These are phyloP conservation scores for Etheostoma perlongum DNA, from an alignment of 2,797 vertebrate genomes.

Conservation along the genomic window DNA sequence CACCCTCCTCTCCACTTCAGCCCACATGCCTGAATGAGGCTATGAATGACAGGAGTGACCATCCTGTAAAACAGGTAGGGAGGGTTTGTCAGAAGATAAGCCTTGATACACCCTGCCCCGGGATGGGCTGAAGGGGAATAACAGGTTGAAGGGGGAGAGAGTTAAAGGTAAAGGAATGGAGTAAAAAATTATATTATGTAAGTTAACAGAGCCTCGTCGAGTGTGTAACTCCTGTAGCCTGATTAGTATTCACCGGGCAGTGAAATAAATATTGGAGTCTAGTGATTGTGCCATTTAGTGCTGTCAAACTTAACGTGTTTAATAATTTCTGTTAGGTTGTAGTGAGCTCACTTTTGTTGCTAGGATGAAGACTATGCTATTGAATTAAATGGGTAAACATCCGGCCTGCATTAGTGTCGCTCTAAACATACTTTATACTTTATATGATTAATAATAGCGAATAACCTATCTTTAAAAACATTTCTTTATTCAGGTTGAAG, in stretches of 20 bases:
- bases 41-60: conserved; percentile 68
- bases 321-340: too few relatives aligned
- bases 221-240: not conserved
- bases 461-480: too few relatives aligned
- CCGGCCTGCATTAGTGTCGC: too few relatives aligned
- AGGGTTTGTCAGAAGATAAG: conserved; percentile 78
- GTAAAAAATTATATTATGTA: conserved; percentile 28
- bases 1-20: conserved; percentile 22
- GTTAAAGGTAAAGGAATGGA: not conserved
- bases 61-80: conserved; percentile 84
- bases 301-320: too few relatives aligned
- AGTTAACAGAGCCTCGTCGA: not conserved
- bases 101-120: conserved; percentile 74
- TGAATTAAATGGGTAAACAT: too few relatives aligned
- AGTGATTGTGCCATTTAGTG: too few relatives aligned
- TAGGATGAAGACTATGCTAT: too few relatives aligned
- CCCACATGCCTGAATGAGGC: conserved; percentile 39
- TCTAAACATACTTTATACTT: too few relatives aligned
- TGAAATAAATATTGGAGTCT: not conserved
- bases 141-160: not conserved
- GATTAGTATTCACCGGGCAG: not conserved
- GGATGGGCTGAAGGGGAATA: conserved; percentile 37
- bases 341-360: too few relatives aligned
- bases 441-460: too few relatives aligned
- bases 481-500: too few relatives aligned